Conservation (phyloP, 2,797 vertebrate species). For the Periparus ater region DNA sequence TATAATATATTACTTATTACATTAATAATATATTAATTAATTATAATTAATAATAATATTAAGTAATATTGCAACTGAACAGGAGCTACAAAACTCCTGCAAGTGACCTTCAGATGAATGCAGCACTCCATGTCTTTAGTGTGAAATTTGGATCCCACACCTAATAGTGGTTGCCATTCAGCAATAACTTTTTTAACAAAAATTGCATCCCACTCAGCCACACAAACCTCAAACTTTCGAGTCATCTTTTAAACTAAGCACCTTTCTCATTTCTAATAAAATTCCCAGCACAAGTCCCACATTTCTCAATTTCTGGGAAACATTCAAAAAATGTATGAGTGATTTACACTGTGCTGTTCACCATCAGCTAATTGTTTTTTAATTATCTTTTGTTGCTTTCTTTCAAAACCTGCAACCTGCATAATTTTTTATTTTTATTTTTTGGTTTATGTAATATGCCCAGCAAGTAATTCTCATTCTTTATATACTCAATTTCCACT, state of each 20-base stretch:
- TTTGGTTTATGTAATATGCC: not conserved
- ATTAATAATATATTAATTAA: too few species aligned
- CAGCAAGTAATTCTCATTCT: not conserved
- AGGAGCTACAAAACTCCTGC: not conserved
- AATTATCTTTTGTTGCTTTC: not conserved
- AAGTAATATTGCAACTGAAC: not conserved
- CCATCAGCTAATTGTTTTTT: not conserved
- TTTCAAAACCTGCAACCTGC: not conserved
- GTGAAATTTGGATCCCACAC: not conserved
- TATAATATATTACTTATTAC: too few species aligned
- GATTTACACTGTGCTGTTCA: not conserved
- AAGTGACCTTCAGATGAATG: not conserved
- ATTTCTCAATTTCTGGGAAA: not conserved
- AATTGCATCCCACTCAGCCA: not conserved
- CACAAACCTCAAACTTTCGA: not conserved
- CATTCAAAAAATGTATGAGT: not conserved
- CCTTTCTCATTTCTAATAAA: not conserved
- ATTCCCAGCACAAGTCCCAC: not conserved
- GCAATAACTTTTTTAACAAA: not conserved
- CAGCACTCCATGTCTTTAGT: not conserved
- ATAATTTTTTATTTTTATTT: not conserved
- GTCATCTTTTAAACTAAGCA: not conserved
- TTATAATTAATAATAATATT: too few species aligned
- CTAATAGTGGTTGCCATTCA: not conserved
- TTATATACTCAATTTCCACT: not conserved